Percentiles rank a stretch among this genome's conserved stretches.
Evolutionary conservation across 2,888 invertebrate species (phyloP).

Genomic region (Willowsia nigromaculata): DNA sequence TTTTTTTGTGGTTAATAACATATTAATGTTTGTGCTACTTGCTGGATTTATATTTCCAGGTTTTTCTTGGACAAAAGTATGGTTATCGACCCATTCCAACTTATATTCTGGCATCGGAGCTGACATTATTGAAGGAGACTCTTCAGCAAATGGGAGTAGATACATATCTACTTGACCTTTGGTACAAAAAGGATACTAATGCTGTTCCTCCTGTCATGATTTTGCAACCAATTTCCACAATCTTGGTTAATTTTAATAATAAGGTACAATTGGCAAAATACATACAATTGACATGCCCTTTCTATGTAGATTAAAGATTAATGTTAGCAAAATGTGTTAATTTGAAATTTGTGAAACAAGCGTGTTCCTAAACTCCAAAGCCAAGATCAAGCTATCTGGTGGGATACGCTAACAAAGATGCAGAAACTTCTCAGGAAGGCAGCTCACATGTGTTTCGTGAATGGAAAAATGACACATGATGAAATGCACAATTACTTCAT

Average conservation of each 20-base stretch:
- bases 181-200: conserved; percentile 98
- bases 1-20: neutral
- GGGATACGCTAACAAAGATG: conserved; percentile 97
- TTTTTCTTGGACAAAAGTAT: conserved; percentile 98
- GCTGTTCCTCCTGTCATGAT: conserved; percentile 97
- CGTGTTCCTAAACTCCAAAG: conserved; percentile 95
- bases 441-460: conserved; percentile 89
- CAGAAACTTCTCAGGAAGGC: conserved; percentile 96
- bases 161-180: conserved; percentile 90
- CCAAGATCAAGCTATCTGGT: conserved; percentile 98
- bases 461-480: conserved; percentile 93
- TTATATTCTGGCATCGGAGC: conserved; percentile 94
- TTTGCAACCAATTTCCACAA: conserved; percentile 97
- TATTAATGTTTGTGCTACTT: neutral
- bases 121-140: conserved; percentile 92
- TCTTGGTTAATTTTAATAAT: conserved; percentile 97
- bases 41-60: conserved; percentile 81
- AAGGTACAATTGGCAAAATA: conserved; percentile 84
- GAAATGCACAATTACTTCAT: conserved; percentile 99
- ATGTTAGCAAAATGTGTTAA: too few relatives aligned
- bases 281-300: too few relatives aligned
- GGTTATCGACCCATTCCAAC: conserved; percentile 99
- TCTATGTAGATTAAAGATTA: too few relatives aligned
- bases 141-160: conserved; percentile 91
- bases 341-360: too few relatives aligned